Evolutionary conservation across 2,113 vertebrate genomes (phyloP).

Genomic region (Conger conger): DNA sequence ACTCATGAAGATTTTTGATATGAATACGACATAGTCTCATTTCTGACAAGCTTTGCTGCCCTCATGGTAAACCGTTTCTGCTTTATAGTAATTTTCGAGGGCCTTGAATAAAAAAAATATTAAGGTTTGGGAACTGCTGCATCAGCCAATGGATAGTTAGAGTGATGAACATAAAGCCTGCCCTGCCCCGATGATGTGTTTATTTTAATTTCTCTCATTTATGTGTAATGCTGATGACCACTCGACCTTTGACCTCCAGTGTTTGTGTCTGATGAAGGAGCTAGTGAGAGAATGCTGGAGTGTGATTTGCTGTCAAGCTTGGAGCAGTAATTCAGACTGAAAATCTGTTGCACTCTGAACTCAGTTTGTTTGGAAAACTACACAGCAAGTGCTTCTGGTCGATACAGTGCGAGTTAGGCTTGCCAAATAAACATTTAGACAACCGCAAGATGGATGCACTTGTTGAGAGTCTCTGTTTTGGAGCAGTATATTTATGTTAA

Average conservation of each 20-base stretch:
- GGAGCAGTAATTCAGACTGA: constrained; percentile 45
- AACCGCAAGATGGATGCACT: constrained; percentile 63
- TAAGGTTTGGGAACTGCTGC: no score
- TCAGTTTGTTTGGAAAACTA: constrained; percentile 55
- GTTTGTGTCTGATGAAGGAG: not conserved
- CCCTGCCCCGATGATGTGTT: not conserved
- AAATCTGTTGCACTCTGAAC: constrained; percentile 52
- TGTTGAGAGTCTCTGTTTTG: constrained; percentile 44
- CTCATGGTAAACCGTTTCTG: no score
- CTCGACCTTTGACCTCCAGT: not conserved
- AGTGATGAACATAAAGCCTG: no score
- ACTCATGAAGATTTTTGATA: no score
- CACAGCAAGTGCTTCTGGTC: constrained; percentile 52
- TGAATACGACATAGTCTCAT: no score
- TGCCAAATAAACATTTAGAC: constrained; percentile 72
- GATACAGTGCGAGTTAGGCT: constrained; percentile 43
- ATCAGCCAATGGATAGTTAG: no score
- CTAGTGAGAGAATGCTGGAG: not conserved
- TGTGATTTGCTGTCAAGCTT: constrained; percentile 44
- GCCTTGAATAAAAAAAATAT: no score
- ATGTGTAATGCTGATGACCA: not conserved
- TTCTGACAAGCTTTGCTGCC: no score
- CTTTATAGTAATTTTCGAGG: no score
- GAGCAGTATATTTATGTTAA: constrained; percentile 56
- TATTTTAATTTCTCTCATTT: not conserved